Conservation (phyloP, 2,888 invertebrate species). For the Synergus laeviventris region DNA sequence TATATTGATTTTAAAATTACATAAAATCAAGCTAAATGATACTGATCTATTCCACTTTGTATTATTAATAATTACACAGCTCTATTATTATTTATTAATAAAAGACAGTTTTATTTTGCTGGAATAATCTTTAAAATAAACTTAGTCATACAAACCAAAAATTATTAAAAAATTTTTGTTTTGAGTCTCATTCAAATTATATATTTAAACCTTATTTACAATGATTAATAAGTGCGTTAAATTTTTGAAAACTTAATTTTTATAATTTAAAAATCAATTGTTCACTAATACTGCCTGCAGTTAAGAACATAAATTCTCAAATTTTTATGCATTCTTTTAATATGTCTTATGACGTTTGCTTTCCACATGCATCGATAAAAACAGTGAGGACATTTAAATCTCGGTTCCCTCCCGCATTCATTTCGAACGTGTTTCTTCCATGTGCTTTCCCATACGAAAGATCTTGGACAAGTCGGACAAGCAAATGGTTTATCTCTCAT, state of each 20-base stretch:
- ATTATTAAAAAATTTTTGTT: no score
- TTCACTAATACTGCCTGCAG: slow-evolving; percentile 1
- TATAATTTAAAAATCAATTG: not conserved
- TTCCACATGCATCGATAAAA: slow-evolving; percentile 65
- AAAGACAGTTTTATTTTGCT: not conserved
- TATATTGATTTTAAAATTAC: no score
- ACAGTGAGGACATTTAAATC: slow-evolving; percentile 68
- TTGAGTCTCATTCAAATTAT: no score
- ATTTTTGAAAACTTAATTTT: not conserved
- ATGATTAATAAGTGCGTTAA: no score
- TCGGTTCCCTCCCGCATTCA: slow-evolving; percentile 77
- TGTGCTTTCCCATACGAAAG: slow-evolving; percentile 59
- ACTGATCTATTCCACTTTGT: not conserved
- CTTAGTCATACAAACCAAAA: no score
- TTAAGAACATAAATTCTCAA: slow-evolving; percentile 25
- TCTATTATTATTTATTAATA: not conserved
- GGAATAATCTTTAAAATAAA: no score
- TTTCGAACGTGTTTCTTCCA: slow-evolving; percentile 75
- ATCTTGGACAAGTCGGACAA: slow-evolving; percentile 57
- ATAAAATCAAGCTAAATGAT: no score
- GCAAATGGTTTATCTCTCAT: slow-evolving; percentile 21
- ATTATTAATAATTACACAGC: not conserved
- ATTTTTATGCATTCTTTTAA: slow-evolving; percentile 46
- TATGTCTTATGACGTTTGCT: slow-evolving; percentile 60
- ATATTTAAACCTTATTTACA: not conserved